Base-by-base conservation (phyloP, 2,797 vertebrate genomes). In the Malacoraja senta region DNA sequence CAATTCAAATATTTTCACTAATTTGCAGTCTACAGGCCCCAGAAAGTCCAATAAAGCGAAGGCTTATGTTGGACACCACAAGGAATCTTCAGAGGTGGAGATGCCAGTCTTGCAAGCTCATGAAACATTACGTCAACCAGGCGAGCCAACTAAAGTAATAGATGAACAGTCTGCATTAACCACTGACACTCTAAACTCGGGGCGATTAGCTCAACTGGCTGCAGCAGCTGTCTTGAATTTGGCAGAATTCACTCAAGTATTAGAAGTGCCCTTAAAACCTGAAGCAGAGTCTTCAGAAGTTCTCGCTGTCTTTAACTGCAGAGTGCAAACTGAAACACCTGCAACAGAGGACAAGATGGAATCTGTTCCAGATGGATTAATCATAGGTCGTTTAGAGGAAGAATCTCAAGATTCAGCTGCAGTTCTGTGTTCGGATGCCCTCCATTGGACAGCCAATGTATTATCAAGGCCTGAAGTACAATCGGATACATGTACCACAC, bases 161-260 rank as follows among this genome's bases (percentile, higher is more conserved):
- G 38, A 92, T n/a, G 53, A 72, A 76, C 90, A 44, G 72, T 29
- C 90, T 92, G 26, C 90, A 58, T 76, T 53, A 72, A 76, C 71
- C 15, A 29, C 71, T 26, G 90, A 74, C 35, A 53, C 90, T 29
- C 68, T 74, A 6, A 76, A 92, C 19, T 74, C 90, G 8, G 90
- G 90, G 71, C 35, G 71, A 29, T 26, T 92, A 29, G 90, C 71
- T 76, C 71, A 92, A 76, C 44, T 92, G 58, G 90, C 90, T 12
- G 90, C 90, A 17, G 90, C 90, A 76, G 90, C 90, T 1, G 90
- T 92, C 71, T 68, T 92, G 71, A 92, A 92, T 58, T 76, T 76
- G 29, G 72, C 68, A 76, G 68, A 92, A 76, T 92, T 92, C 24
- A 44, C 90, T 76, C 90, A 92, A 44, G 35, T 92, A 15, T 76